Conservation (phyloP, 2,113 vertebrate genomes). For the Pygoscelis antarcticus region DNA sequence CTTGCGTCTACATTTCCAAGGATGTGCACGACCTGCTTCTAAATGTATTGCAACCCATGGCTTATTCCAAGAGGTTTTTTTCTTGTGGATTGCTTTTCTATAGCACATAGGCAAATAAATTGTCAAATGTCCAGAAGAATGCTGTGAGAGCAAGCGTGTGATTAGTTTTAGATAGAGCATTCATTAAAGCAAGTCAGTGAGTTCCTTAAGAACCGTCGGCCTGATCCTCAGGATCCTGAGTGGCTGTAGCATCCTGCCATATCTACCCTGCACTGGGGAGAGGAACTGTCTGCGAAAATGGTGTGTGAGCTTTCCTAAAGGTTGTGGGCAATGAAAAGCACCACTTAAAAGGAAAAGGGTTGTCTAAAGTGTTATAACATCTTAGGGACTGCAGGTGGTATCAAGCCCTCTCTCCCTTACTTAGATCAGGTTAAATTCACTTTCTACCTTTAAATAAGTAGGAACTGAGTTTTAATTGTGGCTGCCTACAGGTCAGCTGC, state of each 20-base stretch:
- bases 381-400: not conserved
- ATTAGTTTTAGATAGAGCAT: slow-evolving; percentile 5
- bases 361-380: not conserved
- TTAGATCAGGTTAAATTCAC: slow-evolving; percentile 37
- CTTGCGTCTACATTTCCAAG: not conserved
- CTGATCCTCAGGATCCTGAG: not conserved
- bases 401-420: not conserved
- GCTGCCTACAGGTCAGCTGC: slow-evolving; percentile 2
- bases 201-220: not conserved
- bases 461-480: slow-evolving; percentile 56
- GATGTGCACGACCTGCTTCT: not conserved
- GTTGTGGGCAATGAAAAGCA: not conserved
- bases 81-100: not conserved
- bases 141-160: not conserved
- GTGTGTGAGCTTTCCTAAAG: not conserved
- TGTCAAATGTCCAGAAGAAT: not conserved
- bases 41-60: not conserved
- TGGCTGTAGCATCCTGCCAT: not conserved
- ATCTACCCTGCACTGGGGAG: not conserved
- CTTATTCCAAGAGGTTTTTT: not conserved
- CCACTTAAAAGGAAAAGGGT: not conserved
- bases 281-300: not conserved
- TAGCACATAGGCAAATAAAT: not conserved
- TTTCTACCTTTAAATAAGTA: slow-evolving; percentile 7
- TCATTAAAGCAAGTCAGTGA: not conserved